phyloP scores from a whole-genome alignment of 1,140 invertebrate genomes.

The Dendroctonus ponderosae region DNA sequence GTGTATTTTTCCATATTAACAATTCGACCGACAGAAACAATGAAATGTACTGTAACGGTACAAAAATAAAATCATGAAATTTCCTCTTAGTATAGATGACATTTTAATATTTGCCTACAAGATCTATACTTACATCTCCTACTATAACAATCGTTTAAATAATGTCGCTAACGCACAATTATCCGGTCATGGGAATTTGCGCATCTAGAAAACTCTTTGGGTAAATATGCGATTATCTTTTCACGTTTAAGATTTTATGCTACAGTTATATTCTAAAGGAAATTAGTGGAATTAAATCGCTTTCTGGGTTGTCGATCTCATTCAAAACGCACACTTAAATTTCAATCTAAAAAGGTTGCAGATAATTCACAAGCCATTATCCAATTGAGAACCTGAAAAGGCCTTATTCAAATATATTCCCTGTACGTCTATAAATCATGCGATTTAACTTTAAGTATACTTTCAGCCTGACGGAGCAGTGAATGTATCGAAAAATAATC shows the following conservation, averaged over 20 bases:
- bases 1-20: too few species aligned
- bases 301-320: too few species aligned
- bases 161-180: not conserved
- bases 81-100: too few species aligned
- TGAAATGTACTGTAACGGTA: too few species aligned
- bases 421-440: not conserved
- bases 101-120: too few species aligned
- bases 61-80: too few species aligned
- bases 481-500: constrained; percentile 16
- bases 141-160: not conserved
- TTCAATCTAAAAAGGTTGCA: too few species aligned
- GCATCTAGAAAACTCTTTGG: constrained; percentile 1
- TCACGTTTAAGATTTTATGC: not conserved
- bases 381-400: not conserved
- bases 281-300: too few species aligned
- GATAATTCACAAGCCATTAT: too few species aligned
- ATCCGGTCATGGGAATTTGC: constrained; percentile 16
- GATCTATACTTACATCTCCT: not conserved
- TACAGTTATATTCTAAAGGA: too few species aligned
- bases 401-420: not conserved
- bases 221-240: constrained; percentile 3
- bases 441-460: not conserved
- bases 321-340: too few species aligned
- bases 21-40: too few species aligned
- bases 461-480: not conserved